Evolutionary conservation across 1,140 invertebrate species (phyloP).

Genomic region (Halesus radiatus): DNA sequence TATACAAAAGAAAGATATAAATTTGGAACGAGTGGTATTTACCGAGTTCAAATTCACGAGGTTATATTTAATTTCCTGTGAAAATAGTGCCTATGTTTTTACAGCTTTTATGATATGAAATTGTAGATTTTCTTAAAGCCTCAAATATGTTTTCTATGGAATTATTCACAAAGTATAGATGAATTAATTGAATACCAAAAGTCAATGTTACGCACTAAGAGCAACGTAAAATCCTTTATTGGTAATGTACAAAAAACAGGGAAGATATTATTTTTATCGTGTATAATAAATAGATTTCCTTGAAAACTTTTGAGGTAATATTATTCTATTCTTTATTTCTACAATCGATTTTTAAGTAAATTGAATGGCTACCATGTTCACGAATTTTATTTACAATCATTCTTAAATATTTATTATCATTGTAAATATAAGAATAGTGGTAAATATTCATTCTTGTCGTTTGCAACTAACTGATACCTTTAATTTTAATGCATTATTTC

Average conservation of each 20-base stretch:
- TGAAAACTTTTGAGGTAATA: slow-evolving; percentile 9
- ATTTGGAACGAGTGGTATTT: neutral
- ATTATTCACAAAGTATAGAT: neutral
- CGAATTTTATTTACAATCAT: neutral
- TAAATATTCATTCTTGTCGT: neutral
- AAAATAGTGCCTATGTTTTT: slow-evolving; percentile 19
- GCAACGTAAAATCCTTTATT: slow-evolving; percentile 20
- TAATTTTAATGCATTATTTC: too few species aligned
- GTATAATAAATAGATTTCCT: neutral
- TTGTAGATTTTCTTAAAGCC: neutral
- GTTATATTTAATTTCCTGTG: neutral
- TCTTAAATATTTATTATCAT: neutral
- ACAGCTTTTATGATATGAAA: neutral
- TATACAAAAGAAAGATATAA: neutral
- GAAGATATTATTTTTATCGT: neutral
- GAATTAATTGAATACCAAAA: neutral
- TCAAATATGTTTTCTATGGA: slow-evolving; percentile 23
- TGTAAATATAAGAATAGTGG: neutral
- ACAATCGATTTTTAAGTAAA: neutral
- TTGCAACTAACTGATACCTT: too few species aligned
- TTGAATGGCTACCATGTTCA: slow-evolving; percentile 17
- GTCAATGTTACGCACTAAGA: slow-evolving; percentile 16
- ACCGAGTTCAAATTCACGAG: neutral
- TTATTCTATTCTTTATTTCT: neutral
- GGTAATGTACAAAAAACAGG: neutral